phyloP scores from a whole-genome alignment of 2,113 vertebrate species.

The Carassius auratus region DNA sequence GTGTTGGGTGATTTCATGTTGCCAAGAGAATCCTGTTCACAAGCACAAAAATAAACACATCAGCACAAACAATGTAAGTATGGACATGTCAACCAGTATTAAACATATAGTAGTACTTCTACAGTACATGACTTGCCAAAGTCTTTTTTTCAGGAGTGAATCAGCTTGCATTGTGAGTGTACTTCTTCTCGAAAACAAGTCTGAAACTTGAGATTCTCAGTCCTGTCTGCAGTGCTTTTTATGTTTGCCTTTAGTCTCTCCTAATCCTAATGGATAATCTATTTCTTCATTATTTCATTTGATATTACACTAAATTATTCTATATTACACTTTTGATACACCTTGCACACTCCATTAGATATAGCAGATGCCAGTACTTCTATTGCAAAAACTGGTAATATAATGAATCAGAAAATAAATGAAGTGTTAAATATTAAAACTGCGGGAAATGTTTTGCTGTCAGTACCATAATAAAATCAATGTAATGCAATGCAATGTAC shows the following conservation, averaged over 20 bases:
- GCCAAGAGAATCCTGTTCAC: constrained; percentile 89
- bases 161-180: neutral
- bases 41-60: constrained; percentile 16
- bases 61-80: constrained; percentile 10
- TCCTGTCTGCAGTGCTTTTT: neutral
- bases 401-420: constrained; percentile 1
- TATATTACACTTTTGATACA: neutral
- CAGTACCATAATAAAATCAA: neutral
- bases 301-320: neutral
- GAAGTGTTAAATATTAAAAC: neutral
- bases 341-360: neutral
- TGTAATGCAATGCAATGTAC: neutral
- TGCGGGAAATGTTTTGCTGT: neutral
- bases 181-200: neutral
- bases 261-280: neutral
- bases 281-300: neutral
- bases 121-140: neutral
- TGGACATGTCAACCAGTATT: neutral
- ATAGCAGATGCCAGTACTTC: neutral
- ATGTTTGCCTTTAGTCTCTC: neutral
- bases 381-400: neutral
- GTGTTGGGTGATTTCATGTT: constrained; percentile 91
- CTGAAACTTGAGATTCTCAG: neutral
- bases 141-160: neutral
- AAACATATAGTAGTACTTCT: neutral